phyloP scores from a whole-genome alignment of 2,888 invertebrate species.

The Metalampra italica region DNA sequence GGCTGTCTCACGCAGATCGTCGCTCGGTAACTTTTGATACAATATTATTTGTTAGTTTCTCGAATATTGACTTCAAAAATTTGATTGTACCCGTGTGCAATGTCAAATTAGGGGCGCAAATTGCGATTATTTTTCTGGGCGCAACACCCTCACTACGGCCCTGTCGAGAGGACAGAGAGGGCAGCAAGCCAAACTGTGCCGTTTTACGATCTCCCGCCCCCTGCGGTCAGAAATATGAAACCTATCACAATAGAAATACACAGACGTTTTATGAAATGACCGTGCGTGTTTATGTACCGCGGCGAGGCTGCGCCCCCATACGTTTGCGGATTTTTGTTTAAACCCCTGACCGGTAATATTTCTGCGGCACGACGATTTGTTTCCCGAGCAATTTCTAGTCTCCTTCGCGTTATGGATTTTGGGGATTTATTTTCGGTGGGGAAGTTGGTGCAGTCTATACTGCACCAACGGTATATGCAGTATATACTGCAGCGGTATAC shows the following conservation, averaged over 20 bases:
- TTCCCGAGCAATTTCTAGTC: slow-evolving; percentile 5
- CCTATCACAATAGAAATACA: slow-evolving; percentile 52
- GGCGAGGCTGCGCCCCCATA: slow-evolving; percentile 15
- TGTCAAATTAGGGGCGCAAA: too few relatives aligned
- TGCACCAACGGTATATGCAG: too few relatives aligned
- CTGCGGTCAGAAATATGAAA: slow-evolving; percentile 59
- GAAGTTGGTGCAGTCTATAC: background rate
- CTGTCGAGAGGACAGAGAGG: slow-evolving; percentile 45
- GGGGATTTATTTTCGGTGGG: slow-evolving; percentile 6
- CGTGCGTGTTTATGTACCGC: slow-evolving; percentile 37
- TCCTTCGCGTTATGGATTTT: background rate
- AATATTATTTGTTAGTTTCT: too few relatives aligned
- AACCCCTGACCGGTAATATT: slow-evolving; percentile 9
- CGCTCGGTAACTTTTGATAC: too few relatives aligned
- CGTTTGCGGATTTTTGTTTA: slow-evolving; percentile 18
- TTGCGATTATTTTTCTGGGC: slow-evolving; percentile 27
- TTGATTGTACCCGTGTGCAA: too few relatives aligned
- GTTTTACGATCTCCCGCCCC: slow-evolving; percentile 47
- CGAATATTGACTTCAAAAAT: too few relatives aligned
- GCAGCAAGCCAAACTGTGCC: slow-evolving; percentile 49
- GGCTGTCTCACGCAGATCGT: too few relatives aligned
- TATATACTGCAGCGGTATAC: too few relatives aligned
- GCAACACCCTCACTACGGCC: slow-evolving; percentile 36
- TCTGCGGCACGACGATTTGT: slow-evolving; percentile 6
- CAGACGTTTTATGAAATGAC: slow-evolving; percentile 48